Percentiles rank a stretch among this genome's conserved stretches.
Conservation (phyloP, 2,113 vertebrate species). For the Plestiodon gilberti region DNA sequence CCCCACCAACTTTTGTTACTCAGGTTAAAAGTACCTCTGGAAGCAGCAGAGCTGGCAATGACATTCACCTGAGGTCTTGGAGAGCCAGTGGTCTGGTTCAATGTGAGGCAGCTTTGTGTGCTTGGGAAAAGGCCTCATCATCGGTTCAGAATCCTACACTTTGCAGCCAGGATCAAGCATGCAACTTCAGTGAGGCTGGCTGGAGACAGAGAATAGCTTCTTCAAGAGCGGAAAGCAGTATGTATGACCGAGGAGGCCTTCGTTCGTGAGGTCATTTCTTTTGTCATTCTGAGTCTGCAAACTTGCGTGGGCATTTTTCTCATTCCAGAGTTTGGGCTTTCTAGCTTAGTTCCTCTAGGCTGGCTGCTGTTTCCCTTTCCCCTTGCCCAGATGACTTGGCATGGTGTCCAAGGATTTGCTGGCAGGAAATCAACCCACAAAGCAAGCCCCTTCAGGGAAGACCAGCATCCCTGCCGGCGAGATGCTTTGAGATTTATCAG, state of each 20-base stretch:
- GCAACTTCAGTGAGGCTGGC: too few relatives aligned
- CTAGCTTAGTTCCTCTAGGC: background rate
- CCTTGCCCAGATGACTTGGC: background rate
- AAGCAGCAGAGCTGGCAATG: too few relatives aligned
- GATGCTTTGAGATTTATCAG: conserved; percentile 1
- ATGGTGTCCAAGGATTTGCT: background rate
- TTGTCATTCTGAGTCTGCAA: background rate
- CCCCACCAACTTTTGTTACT: too few relatives aligned
- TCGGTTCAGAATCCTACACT: too few relatives aligned
- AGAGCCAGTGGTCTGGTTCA: too few relatives aligned
- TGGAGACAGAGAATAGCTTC: too few relatives aligned
- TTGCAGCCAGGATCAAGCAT: too few relatives aligned
- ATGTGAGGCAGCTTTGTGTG: too few relatives aligned
- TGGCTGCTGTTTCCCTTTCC: background rate
- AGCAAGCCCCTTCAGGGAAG: background rate
- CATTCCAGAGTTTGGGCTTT: background rate
- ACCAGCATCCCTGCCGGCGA: background rate
- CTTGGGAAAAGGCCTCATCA: too few relatives aligned
- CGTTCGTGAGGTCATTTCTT: background rate
- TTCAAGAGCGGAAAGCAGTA: background rate
- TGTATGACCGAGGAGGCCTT: background rate
- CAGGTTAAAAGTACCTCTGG: too few relatives aligned
- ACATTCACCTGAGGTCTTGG: too few relatives aligned
- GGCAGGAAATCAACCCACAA: background rate
- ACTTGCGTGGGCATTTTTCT: too few relatives aligned